Evolutionary conservation across 2,888 invertebrate genomes (phyloP).

Genomic region (Diogma glabrata): DNA sequence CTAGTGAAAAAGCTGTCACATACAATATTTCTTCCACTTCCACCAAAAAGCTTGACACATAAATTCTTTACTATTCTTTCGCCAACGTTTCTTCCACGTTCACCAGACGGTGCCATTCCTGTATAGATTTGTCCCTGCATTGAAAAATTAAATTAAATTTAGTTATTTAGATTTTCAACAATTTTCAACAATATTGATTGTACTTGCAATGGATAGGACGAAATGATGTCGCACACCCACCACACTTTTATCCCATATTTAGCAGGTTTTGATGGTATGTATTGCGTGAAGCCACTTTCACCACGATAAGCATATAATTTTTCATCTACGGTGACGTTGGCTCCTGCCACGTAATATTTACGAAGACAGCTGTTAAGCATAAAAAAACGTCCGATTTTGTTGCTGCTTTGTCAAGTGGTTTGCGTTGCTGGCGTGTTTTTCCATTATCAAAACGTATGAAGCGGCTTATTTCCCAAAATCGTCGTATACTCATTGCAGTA

Average conservation of each 20-base stretch:
- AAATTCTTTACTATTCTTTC: too few relatives aligned
- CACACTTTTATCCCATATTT: constrained; percentile 25
- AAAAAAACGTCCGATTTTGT: too few relatives aligned
- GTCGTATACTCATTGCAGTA: background rate
- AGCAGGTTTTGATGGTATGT: constrained; percentile 23
- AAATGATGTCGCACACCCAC: constrained; percentile 26
- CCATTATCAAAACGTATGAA: background rate
- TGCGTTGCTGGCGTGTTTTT: background rate
- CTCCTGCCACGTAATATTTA: background rate
- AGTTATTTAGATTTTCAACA: too few relatives aligned
- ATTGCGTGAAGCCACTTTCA: constrained; percentile 22
- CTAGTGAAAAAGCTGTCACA: too few relatives aligned
- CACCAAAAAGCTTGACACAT: too few relatives aligned
- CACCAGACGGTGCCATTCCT: too few relatives aligned
- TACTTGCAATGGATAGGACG: too few relatives aligned
- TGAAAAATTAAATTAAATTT: too few relatives aligned
- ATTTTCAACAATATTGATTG: too few relatives aligned
- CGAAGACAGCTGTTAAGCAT: background rate
- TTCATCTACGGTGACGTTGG: background rate
- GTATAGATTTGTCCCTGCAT: too few relatives aligned
- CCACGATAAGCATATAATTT: background rate
- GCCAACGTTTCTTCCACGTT: too few relatives aligned
- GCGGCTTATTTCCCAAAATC: background rate
- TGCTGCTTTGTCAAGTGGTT: background rate
- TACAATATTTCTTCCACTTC: too few relatives aligned